phyloP scores from a whole-genome alignment of 2,888 invertebrate genomes.

The Caenorhabditis sinica region DNA sequence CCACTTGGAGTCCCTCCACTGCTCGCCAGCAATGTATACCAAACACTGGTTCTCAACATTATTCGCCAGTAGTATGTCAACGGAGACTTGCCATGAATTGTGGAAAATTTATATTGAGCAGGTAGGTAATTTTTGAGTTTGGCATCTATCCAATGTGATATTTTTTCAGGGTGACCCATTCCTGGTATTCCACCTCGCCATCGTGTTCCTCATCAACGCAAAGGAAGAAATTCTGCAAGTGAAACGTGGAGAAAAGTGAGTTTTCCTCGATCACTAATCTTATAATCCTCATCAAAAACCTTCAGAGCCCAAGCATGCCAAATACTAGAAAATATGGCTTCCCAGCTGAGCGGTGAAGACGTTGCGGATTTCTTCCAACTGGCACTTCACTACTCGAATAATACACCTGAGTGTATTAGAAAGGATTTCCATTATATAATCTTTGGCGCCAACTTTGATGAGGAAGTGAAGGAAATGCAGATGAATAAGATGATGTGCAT shows the following conservation, averaged over 20 bases:
- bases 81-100: constrained; percentile 71
- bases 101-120: constrained; percentile 81
- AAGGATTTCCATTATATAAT: constrained; percentile 86
- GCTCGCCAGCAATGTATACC: constrained; percentile 87
- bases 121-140: constrained; percentile 57
- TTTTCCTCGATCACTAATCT: neutral
- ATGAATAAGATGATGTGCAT: constrained; percentile 89
- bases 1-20: constrained; percentile 95
- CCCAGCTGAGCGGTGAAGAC: constrained; percentile 93
- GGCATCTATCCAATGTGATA: neutral
- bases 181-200: constrained; percentile 94
- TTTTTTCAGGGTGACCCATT: constrained; percentile 90
- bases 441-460: constrained; percentile 84
- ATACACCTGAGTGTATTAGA: constrained; percentile 86
- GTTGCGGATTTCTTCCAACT: constrained; percentile 96
- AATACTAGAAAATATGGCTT: constrained; percentile 78
- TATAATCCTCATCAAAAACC: no score
- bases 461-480: constrained; percentile 78
- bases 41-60: constrained; percentile 78
- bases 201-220: constrained; percentile 96
- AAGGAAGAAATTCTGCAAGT: constrained; percentile 84
- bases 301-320: constrained; percentile 61
- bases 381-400: constrained; percentile 95
- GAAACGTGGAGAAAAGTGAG: constrained; percentile 42
- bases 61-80: constrained; percentile 69